phyloP scores from a whole-genome alignment of 1,140 invertebrate genomes.

The Drosophila subpulchrella region DNA sequence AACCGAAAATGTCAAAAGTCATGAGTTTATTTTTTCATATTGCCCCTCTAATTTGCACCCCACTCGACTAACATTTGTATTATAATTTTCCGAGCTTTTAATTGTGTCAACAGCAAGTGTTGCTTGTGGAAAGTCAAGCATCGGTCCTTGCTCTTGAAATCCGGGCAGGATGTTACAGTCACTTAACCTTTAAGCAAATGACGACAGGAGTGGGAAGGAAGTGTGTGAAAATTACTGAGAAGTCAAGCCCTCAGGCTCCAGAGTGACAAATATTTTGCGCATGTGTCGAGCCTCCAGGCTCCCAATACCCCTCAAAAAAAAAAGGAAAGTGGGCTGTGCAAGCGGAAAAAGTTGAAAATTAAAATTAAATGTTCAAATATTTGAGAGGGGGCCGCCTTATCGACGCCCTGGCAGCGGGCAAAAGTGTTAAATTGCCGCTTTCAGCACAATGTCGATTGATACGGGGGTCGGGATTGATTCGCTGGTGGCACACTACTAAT shows the following conservation, averaged over 20 bases:
- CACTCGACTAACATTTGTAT: conserved; percentile 49
- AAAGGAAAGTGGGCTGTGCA: background rate
- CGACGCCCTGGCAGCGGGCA: conserved; percentile 14
- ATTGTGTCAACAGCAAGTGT: conserved; percentile 35
- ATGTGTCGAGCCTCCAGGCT: conserved; percentile 43
- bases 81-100: conserved; percentile 36
- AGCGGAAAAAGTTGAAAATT: conserved; percentile 56
- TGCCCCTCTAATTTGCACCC: conserved; percentile 33
- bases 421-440: conserved; percentile 77
- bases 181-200: conserved; percentile 77
- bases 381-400: conserved; percentile 44
- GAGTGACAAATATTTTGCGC: conserved; percentile 64
- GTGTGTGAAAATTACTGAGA: conserved; percentile 6
- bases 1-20: conserved; percentile 42
- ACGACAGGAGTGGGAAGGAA: conserved; percentile 24
- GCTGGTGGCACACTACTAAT: conserved; percentile 64
- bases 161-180: conserved; percentile 58
- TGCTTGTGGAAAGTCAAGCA: conserved; percentile 3
- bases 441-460: conserved; percentile 66
- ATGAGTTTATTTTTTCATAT: conserved; percentile 11
- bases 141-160: conserved; percentile 33
- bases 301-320: background rate
- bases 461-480: conserved; percentile 32
- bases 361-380: conserved; percentile 74
- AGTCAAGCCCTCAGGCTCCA: conserved; percentile 26